Percentiles rank a stretch among this genome's conserved stretches.
Conservation (phyloP, 2,113 vertebrate genomes). For the Myiagra hebetior region DNA sequence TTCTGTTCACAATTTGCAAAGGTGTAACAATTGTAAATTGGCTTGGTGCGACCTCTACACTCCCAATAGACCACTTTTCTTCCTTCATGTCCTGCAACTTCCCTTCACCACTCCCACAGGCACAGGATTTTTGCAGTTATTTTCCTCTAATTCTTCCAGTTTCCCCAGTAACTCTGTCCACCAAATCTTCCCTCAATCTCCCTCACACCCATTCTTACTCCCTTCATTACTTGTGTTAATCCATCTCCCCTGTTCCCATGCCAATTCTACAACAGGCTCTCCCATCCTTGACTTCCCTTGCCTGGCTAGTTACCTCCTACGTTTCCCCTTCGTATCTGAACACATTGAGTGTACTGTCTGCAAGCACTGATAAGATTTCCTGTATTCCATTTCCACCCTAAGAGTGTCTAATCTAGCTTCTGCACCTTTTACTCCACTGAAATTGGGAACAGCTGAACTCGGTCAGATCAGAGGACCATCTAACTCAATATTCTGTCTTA, state of each 20-base stretch:
- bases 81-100: background rate
- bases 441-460: slow-evolving; percentile 10
- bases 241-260: background rate
- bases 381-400: slow-evolving; percentile 10
- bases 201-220: background rate
- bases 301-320: background rate
- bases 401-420: slow-evolving; percentile 27
- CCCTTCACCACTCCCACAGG: background rate
- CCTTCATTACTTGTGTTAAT: background rate
- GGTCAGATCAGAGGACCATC: background rate
- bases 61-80: background rate
- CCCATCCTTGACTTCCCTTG: background rate
- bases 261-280: background rate
- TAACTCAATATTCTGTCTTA: background rate
- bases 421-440: slow-evolving; percentile 17
- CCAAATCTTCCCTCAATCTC: background rate
- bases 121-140: background rate
- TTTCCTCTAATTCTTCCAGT: background rate
- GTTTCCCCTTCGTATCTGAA: background rate
- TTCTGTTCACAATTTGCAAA: background rate
- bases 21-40: background rate
- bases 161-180: background rate
- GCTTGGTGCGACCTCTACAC: background rate
- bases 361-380: slow-evolving; percentile 14
- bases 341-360: background rate